phyloP scores from a whole-genome alignment of 2,888 invertebrate genomes.

The Agrypnus murinus region DNA sequence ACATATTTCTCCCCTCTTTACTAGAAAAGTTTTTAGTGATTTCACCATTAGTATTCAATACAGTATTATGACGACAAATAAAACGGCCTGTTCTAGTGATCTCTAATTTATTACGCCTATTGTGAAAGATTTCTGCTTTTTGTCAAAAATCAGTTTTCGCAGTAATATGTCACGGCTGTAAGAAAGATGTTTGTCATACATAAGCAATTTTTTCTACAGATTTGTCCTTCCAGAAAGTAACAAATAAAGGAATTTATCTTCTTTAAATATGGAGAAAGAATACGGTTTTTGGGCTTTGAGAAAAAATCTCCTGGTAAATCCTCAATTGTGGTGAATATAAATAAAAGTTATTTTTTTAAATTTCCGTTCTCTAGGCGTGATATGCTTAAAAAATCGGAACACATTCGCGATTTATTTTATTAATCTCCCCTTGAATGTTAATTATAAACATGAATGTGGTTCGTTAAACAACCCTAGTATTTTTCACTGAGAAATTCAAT shows the following conservation, averaged over 20 bases:
- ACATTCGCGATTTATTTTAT: no score
- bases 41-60: constrained; percentile 35
- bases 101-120: constrained; percentile 30
- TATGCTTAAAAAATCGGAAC: no score
- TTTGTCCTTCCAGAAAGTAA: constrained; percentile 3
- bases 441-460: no score
- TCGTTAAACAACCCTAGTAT: neutral
- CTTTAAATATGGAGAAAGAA: no score
- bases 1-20: constrained; percentile 1
- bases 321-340: no score
- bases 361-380: no score
- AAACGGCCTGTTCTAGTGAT: constrained; percentile 9
- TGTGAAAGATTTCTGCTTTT: constrained; percentile 20
- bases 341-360: no score
- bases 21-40: constrained; percentile 5
- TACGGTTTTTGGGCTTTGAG: no score
- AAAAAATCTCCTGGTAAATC: no score
- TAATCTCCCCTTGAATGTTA: no score
- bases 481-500: constrained; percentile 23
- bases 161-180: constrained; percentile 22
- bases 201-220: constrained; percentile 20
- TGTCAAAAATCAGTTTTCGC: constrained; percentile 28
- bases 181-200: constrained; percentile 29
- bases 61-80: constrained; percentile 6
- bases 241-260: constrained; percentile 18